phyloP scores from a whole-genome alignment of 2,888 invertebrate genomes.

The Dasysyrphus albostriatus region DNA sequence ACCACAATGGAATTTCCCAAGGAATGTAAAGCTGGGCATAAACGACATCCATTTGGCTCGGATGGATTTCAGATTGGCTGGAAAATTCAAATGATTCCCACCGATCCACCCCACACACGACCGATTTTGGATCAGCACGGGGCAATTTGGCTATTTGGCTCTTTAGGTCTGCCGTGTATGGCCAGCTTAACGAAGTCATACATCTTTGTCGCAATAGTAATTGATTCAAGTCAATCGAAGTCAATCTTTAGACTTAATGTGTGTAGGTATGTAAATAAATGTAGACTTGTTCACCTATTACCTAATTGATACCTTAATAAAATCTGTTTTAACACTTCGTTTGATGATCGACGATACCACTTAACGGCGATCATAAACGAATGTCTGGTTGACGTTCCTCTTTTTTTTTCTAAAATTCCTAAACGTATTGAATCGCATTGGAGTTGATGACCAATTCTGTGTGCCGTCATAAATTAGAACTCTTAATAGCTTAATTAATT shows the following conservation, averaged over 20 bases:
- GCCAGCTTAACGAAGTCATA: too few species aligned
- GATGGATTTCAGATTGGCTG: too few species aligned
- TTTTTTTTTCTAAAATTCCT: background rate
- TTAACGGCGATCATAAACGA: constrained; percentile 59
- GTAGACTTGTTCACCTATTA: background rate
- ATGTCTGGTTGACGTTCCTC: constrained; percentile 30
- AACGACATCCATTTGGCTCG: too few species aligned
- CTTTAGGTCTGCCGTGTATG: too few species aligned
- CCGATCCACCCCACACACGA: too few species aligned
- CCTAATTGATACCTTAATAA: constrained; percentile 52
- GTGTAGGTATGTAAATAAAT: background rate
- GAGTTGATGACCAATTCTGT: constrained; percentile 57
- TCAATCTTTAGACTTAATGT: constrained; percentile 5
- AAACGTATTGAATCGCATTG: background rate
- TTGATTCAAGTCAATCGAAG: constrained; percentile 20
- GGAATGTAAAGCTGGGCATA: constrained; percentile 3
- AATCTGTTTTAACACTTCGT: constrained; percentile 47
- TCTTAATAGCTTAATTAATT: constrained; percentile 77
- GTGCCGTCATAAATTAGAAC: constrained; percentile 75
- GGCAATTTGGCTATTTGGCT: too few species aligned
- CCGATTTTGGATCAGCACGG: too few species aligned
- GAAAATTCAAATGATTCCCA: too few species aligned
- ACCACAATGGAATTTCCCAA: background rate
- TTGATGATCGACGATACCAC: constrained; percentile 16
- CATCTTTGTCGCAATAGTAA: constrained; percentile 9